Base-by-base conservation (phyloP, 2,888 invertebrate species). In the Sphaeridia pumilis region DNA sequence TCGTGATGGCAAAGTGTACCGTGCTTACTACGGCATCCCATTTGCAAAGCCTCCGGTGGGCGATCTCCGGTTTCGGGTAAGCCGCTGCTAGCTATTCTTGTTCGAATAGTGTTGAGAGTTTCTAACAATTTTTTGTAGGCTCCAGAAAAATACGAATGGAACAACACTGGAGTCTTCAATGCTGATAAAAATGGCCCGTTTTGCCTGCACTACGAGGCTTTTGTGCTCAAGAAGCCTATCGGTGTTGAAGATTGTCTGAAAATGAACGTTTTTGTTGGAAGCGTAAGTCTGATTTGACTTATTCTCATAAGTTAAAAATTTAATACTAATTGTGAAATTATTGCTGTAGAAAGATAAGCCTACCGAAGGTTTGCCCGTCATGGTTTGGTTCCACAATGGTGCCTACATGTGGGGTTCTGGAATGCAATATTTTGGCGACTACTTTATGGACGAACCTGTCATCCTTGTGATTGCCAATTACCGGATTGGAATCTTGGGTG, bases 141-240 rank as follows among this genome's bases (percentile, higher is more conserved):
- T n/a, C n/a, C n/a, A n/a, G n/a, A n/a, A n/a, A n/a, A n/a, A n/a
- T n/a, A n/a, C n/a, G n/a, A n/a, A n/a, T n/a, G n/a, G n/a, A n/a
- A n/a, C n/a, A n/a, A n/a, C n/a, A n/a, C n/a, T n/a, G 59, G 52
- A 20, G 52, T 60, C 2, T 36, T 49, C 1, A 51, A 58, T n/a
- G 58, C 60, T 1, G 53, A 56, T 1, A 24, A 27, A 4, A 61
- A 57, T 43, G 56, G 57, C 1, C 59, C 59, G 4, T 24, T 55
- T 2, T 63, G 63, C 47, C 38, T 61, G n/a, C 63, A 63, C 45
- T 61, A 58, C 57, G 59, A 61, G 31, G 17, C 38, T 43, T 61
- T 46, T 46, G 38, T 20, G 34, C 58, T 61, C 34, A 47, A 49
- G 4, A 58, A 52, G 28, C 52, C 46, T 14, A 54, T 51, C 3